Evolutionary conservation across 2,113 vertebrate genomes (phyloP).

Genomic region (Myocastor coypus): DNA sequence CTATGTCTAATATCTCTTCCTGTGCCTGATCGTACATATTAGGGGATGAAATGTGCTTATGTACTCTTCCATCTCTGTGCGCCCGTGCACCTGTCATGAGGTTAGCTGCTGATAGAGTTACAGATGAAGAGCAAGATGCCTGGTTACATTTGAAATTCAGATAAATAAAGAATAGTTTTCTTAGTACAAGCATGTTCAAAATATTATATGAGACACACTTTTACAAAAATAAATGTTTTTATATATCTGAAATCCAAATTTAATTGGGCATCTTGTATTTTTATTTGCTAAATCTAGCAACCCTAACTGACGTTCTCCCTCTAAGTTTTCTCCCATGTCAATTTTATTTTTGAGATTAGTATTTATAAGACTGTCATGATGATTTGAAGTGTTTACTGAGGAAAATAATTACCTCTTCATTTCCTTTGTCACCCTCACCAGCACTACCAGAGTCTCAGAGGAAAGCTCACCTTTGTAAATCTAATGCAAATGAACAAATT

Average conservation of each 20-base stretch:
- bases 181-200: slow-evolving; percentile 19
- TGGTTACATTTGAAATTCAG: slow-evolving; percentile 22
- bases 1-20: background rate
- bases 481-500: background rate
- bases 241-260: slow-evolving; percentile 37
- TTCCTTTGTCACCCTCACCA: background rate
- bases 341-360: background rate
- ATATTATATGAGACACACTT: background rate
- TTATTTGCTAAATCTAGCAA: background rate
- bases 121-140: background rate
- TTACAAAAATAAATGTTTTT: slow-evolving; percentile 17
- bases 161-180: background rate
- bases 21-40: fast-evolving
- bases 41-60: no score
- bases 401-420: background rate
- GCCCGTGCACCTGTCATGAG: no score
- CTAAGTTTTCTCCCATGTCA: background rate
- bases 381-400: background rate
- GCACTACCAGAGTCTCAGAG: background rate
- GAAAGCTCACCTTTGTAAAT: background rate
- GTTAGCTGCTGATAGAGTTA: background rate
- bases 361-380: background rate
- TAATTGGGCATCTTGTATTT: background rate
- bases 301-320: background rate
- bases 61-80: background rate